phyloP scores from a whole-genome alignment of 1,140 invertebrate species.

The Chelonus insularis region DNA sequence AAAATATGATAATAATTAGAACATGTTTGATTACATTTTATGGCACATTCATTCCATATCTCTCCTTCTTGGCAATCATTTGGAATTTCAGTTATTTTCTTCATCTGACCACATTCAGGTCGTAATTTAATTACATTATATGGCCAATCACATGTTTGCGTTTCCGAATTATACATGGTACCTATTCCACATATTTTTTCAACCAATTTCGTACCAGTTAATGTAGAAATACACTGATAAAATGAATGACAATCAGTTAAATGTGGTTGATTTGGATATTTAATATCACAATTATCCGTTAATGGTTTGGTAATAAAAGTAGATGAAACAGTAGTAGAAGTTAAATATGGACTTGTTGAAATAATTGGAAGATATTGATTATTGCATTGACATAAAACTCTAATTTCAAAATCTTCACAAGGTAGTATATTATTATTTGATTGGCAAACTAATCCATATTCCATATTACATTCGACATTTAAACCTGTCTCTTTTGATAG shows the following conservation, averaged over 20 bases:
- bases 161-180: slow-evolving; percentile 66
- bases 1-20: slow-evolving; percentile 58
- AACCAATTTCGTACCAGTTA: slow-evolving; percentile 52
- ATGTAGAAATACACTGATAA: slow-evolving; percentile 61
- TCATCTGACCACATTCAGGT: slow-evolving; percentile 61
- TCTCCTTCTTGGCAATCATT: slow-evolving; percentile 50
- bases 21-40: slow-evolving; percentile 67
- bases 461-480: slow-evolving; percentile 73
- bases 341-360: slow-evolving; percentile 11
- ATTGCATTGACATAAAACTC: slow-evolving; percentile 69
- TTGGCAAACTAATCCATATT: slow-evolving; percentile 71
- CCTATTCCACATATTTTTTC: slow-evolving; percentile 64
- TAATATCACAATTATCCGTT: slow-evolving; percentile 45
- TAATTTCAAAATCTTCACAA: slow-evolving; percentile 74
- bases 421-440: slow-evolving; percentile 45
- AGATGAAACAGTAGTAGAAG: slow-evolving; percentile 5
- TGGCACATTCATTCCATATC: slow-evolving; percentile 64
- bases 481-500: slow-evolving; percentile 70
- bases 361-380: slow-evolving; percentile 7
- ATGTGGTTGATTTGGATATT: slow-evolving; percentile 56
- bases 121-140: slow-evolving; percentile 63
- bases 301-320: neutral
- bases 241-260: slow-evolving; percentile 65
- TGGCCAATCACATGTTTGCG: slow-evolving; percentile 68
- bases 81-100: slow-evolving; percentile 14